A percentile compares a stretch with the other conserved stretches of the same genome.
Evolutionary conservation across 2,113 vertebrate species (phyloP).

Genomic region (Aramus guarauna): DNA sequence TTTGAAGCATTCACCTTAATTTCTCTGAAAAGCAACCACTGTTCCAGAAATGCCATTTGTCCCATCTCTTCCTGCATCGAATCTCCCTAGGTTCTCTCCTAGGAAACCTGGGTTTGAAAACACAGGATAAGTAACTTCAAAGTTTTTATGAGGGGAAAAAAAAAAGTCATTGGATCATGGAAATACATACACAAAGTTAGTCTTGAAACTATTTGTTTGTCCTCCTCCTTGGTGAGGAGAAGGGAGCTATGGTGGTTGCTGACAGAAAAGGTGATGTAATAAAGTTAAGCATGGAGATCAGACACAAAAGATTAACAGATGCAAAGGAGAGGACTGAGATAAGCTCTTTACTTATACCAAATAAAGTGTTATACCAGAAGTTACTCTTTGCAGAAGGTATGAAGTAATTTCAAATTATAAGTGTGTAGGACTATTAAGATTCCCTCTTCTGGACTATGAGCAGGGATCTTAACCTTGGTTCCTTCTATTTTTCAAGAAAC

Average conservation of each 20-base stretch:
- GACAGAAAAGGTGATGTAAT: neutral
- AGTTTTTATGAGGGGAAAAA: neutral
- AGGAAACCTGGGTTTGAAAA: neutral
- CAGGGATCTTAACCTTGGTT: neutral
- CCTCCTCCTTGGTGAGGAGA: neutral
- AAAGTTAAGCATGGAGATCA: neutral
- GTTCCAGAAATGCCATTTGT: neutral
- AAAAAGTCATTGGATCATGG: neutral
- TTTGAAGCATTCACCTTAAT: neutral
- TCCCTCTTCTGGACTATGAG: neutral
- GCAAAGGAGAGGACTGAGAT: neutral
- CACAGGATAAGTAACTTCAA: neutral
- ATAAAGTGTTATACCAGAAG: neutral
- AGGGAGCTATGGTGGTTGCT: neutral
- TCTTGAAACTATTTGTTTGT: neutral
- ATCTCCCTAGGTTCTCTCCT: neutral
- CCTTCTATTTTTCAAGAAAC: neutral
- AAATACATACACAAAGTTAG: neutral
- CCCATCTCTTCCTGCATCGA: neutral
- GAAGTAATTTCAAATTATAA: neutral
- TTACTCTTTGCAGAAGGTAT: neutral
- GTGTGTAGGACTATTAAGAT: neutral
- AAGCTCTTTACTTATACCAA: neutral
- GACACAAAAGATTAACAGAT: neutral
- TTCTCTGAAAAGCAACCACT: neutral